Evolutionary conservation across 2,888 invertebrate genomes (phyloP), one percentile per base, ranked within the genome.

Genomic region (Brenthis hecate): DNA sequence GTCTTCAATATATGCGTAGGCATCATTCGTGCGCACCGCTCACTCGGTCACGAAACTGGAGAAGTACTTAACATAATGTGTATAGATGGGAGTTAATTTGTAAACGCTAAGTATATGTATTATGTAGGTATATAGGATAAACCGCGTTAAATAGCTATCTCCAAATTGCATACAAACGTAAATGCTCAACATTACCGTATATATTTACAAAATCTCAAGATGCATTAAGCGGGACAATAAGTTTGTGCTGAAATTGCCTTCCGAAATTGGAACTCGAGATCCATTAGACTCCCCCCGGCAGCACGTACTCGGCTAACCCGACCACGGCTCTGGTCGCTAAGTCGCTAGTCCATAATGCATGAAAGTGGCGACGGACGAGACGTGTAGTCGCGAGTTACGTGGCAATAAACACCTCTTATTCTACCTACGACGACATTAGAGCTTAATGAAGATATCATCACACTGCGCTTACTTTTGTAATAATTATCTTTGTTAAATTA

Each of bases 391-490:
- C 36, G 56, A 65, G 67, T 56, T 62, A 57, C 48, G 64, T 69
- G 71, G 72, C 70, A 69, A 66, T 74, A 74, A 73, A 72, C 73
- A 75, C 71, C 23, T 51, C 47, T 8, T 43, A 53, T 62, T 67
- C 58, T 32, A 57, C 48, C 23, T 53, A 54, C 28, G 36, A 43
- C 60, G 54, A 60, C 57, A 71, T 65, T 65, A 71, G 48, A 51
- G 69, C 65, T 65, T 62, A 65, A 57, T 65, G 61, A 69, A 53
- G 28, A 61, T 32, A 43, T 51, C 11, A 43, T 51, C 11, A 28
- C n/a, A 13, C 28, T 28, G n/a, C 11, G 23, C 50, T 16, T 13
- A 13, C 16, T 19, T 57, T 43, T 32, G 48, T 14, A 11, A 43
- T 43, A 11, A 11, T 43, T 43, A 43, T 43, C 11, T 43, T 43